Base-by-base conservation (phyloP, 2,888 invertebrate species). In the Rhingia campestris region DNA sequence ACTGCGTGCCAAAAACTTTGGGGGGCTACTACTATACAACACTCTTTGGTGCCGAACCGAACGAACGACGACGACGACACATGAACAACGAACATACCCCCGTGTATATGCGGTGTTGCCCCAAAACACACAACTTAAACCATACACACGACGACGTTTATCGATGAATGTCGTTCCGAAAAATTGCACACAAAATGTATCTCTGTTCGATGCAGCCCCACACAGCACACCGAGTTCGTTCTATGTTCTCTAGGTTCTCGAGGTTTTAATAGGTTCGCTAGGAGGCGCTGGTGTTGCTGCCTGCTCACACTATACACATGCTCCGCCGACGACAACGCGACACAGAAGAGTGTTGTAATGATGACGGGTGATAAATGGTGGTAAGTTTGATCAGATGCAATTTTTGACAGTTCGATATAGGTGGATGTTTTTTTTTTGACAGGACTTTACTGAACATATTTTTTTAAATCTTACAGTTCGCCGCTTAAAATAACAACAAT, bases 81-180 rank as follows among this genome's bases (percentile, higher is more conserved):
- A 47, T 41, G 47, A 72, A 67, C 63, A 56, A 63, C 51, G 59
- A 77, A 73, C 72, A 64, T 76, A 66, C 64, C 63, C 58, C 72
- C 70, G 39, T 56, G 67, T 45, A 49, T 70, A 35, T 64, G 66
- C 61, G 30, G 64, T 72, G 79, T 72, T 79, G 70, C 72, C 64
- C 72, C 72, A 79, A 79, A 79, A 72, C 72, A 77, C 70, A 77
- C 58, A 58, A 58, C 58, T 41, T 35, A 14, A 76, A 72, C 54
- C 54, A 53, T 63, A 81, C 54, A 81, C 76, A 76, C 77, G 73
- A 67, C 67, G 73, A 73, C 67, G 72, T 73, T 73, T 69, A 77
- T 77, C 67, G 73, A 82, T 77, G 73, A 77, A 61, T 43, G 72
- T 72, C 64, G 70, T 76, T 77, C 63, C 77, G 70, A 77, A 56